Evolutionary conservation across 2,888 invertebrate species (phyloP).

Genomic region (Theretra japonica): DNA sequence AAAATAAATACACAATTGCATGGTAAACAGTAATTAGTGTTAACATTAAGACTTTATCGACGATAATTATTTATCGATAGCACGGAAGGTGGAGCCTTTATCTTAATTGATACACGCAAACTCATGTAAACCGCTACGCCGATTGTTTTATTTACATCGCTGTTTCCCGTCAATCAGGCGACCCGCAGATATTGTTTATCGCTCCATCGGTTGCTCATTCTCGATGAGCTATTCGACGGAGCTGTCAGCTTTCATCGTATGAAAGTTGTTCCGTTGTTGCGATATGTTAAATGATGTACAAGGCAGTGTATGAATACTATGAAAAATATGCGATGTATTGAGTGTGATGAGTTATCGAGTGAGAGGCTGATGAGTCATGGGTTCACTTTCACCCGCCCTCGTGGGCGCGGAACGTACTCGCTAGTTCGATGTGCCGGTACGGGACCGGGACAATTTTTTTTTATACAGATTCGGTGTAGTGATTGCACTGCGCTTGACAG

Average conservation of each 20-base stretch:
- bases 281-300: conserved; percentile 58
- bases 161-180: not conserved
- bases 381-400: conserved; percentile 73
- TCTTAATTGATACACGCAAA: conserved; percentile 28
- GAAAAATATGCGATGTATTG: conserved; percentile 43
- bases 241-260: conserved; percentile 59
- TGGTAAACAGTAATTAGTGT: not conserved
- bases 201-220: conserved; percentile 41
- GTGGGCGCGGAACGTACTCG: conserved; percentile 6
- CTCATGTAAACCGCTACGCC: not conserved
- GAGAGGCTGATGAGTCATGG: conserved; percentile 68
- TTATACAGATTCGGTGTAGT: too few species aligned
- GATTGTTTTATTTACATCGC: conserved; percentile 20
- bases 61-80: conserved; percentile 10
- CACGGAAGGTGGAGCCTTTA: not conserved
- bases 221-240: conserved; percentile 46
- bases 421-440: conserved; percentile 17
- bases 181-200: conserved; percentile 3
- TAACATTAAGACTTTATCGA: not conserved
- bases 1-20: not conserved
- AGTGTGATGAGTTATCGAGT: conserved; percentile 61
- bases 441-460: conserved; percentile 1
- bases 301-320: conserved; percentile 35
- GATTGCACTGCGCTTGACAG: not conserved
- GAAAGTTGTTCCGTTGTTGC: conserved; percentile 61